A percentile compares a stretch with the other conserved stretches of the same genome.
phyloP scores from a whole-genome alignment of 2,113 vertebrate species.

The Ophiodon elongatus region DNA sequence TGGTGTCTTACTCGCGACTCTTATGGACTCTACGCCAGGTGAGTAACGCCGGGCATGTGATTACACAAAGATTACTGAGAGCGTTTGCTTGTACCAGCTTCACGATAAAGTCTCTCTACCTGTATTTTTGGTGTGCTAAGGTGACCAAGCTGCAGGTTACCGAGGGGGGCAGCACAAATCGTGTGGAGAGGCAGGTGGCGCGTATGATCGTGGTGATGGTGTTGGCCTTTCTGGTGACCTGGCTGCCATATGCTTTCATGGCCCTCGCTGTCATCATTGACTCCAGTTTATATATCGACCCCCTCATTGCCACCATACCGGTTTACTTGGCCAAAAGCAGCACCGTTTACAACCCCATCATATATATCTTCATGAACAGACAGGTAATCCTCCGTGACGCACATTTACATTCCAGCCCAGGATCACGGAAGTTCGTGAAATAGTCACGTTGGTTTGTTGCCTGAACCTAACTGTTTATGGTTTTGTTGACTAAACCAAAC shows the following conservation, averaged over 20 bases:
- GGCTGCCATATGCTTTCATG: conserved; percentile 80
- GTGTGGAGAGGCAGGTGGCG: conserved; percentile 69
- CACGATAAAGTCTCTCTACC: background rate
- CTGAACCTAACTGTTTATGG: no score
- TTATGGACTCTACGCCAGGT: conserved; percentile 83
- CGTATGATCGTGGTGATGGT: conserved; percentile 80
- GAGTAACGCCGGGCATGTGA: background rate
- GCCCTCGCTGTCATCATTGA: conserved; percentile 71
- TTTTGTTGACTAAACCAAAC: no score
- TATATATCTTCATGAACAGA: conserved; percentile 84
- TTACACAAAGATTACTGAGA: no score
- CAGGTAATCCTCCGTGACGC: conserved; percentile 65
- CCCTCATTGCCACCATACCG: conserved; percentile 72
- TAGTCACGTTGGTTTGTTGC: no score
- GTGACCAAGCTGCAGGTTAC: conserved; percentile 76
- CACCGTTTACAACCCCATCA: conserved; percentile 80
- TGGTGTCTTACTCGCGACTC: conserved; percentile 76
- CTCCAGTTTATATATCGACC: conserved; percentile 75
- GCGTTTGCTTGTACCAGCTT: background rate
- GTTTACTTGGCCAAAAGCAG: conserved; percentile 80
- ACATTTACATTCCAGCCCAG: background rate
- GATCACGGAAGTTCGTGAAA: no score
- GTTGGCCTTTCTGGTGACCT: conserved; percentile 79
- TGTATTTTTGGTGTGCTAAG: conserved; percentile 45
- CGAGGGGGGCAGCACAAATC: conserved; percentile 70